Evolutionary conservation across 2,113 vertebrate species (phyloP).

Genomic region (Pelvicachromis taeniatus): DNA sequence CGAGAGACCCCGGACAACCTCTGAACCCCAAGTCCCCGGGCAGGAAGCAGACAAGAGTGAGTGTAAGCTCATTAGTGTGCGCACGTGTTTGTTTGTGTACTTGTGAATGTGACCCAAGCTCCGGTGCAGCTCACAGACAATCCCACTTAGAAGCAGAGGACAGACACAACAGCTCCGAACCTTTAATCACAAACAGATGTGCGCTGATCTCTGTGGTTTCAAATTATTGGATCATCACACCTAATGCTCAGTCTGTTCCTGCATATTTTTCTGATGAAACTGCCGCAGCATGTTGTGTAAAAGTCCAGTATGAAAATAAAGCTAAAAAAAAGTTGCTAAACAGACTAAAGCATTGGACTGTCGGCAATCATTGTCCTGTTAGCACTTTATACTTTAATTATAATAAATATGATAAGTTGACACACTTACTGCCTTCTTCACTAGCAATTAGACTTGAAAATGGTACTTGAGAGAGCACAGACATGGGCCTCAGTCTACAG

Average conservation of each 20-base stretch:
- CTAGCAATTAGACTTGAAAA: not conserved
- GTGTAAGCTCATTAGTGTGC: conserved; percentile 45
- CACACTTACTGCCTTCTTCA: not conserved
- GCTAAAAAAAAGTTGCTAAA: not conserved
- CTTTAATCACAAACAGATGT: conserved; percentile 57
- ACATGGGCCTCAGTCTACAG: not conserved
- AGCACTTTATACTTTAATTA: not conserved
- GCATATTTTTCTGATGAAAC: conserved; percentile 6
- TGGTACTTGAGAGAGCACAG: not conserved
- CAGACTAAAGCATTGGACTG: not conserved
- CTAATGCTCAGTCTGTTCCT: not conserved
- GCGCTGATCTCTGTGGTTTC: not conserved
- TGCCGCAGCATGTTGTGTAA: not conserved
- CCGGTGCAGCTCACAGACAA: conserved; percentile 38
- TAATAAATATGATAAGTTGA: not conserved
- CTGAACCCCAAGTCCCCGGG: conserved; percentile 35
- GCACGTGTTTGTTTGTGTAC: conserved; percentile 43
- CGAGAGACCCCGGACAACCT: conserved; percentile 39
- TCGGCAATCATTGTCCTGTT: not conserved
- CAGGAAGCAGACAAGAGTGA: conserved; percentile 61
- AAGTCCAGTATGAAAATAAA: not conserved
- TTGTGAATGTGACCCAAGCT: conserved; percentile 14
- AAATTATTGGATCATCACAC: not conserved
- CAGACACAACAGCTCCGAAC: conserved; percentile 52
- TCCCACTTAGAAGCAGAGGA: conserved; percentile 45